phyloP scores from a whole-genome alignment of 2,797 vertebrate genomes.

The Halcyon chelicuti region DNA sequence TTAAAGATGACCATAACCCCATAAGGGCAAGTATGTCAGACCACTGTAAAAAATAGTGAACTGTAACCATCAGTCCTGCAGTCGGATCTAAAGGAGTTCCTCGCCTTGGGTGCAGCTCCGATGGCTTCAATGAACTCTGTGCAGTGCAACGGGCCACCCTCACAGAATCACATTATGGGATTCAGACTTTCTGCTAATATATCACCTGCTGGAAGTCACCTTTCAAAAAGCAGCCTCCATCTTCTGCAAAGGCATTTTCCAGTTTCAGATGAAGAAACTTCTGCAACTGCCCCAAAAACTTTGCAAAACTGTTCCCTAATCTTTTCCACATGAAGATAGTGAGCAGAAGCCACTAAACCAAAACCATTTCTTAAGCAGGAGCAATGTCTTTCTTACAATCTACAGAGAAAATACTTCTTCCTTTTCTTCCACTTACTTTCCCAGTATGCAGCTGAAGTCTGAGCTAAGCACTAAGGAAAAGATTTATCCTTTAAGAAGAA shows the following conservation, averaged over 20 bases:
- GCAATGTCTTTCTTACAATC: not conserved
- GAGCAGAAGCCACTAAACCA: not conserved
- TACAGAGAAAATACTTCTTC: not conserved
- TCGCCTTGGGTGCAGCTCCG: not conserved
- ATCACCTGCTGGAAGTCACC: not conserved
- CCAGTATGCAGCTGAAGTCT: not conserved
- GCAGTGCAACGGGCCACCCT: not conserved
- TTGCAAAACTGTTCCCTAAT: not conserved
- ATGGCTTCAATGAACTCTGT: not conserved
- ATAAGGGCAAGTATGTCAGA: not conserved
- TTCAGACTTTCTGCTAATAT: not conserved
- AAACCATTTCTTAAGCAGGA: not conserved
- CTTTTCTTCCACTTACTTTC: not conserved
- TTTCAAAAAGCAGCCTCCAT: not conserved
- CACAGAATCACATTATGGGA: not conserved
- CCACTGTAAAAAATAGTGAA: not conserved
- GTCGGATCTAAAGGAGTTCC: not conserved
- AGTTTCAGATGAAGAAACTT: not conserved
- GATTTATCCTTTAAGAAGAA: not conserved
- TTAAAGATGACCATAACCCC: not conserved
- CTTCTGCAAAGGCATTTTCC: not conserved
- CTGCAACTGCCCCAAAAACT: not conserved
- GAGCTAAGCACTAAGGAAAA: not conserved
- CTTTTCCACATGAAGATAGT: not conserved
- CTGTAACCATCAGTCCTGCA: not conserved